These are phyloP conservation scores for Chrysaora quinquecirrha DNA, from an alignment of 30 jellyfish, hydroid and myxozoan species.

Conservation along the genomic window DNA sequence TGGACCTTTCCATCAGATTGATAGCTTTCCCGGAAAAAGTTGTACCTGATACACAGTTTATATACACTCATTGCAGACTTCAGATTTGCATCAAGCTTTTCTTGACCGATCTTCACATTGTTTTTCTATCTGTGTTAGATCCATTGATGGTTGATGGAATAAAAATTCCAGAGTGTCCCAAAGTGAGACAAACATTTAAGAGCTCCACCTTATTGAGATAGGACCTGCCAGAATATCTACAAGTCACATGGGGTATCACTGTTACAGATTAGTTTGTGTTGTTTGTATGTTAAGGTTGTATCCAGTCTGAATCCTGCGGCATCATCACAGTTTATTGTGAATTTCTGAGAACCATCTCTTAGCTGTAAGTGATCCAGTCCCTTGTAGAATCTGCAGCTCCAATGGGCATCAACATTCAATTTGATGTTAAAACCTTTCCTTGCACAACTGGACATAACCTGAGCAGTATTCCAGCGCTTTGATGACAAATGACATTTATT, in stretches of 20 bases:
- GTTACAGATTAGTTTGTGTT: too few species aligned
- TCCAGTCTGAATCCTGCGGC: slow-evolving; percentile 23
- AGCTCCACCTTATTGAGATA: not conserved
- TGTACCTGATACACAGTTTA: not conserved
- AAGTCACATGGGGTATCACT: too few species aligned
- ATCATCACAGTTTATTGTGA: slow-evolving; percentile 12
- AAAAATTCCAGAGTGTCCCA: not conserved
- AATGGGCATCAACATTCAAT: slow-evolving; percentile 22
- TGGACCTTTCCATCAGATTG: not conserved
- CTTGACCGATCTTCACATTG: not conserved
- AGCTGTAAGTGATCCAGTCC: not conserved
- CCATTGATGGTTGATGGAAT: slow-evolving; percentile 8
- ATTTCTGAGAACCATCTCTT: slow-evolving; percentile 8
- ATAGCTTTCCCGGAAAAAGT: not conserved
- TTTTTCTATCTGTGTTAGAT: not conserved
- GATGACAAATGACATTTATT: slow-evolving; percentile 5
- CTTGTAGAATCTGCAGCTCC: slow-evolving; percentile 19
- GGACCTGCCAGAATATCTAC: not conserved
- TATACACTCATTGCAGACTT: not conserved
- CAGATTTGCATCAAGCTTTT: not conserved
- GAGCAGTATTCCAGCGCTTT: not conserved
- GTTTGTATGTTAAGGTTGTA: not conserved
- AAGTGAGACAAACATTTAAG: not conserved
- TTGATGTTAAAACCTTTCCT: slow-evolving; percentile 22
- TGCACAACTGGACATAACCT: slow-evolving; percentile 1